Conservation (phyloP, 2,797 vertebrate species). For the Pantherophis vulpinus region DNA sequence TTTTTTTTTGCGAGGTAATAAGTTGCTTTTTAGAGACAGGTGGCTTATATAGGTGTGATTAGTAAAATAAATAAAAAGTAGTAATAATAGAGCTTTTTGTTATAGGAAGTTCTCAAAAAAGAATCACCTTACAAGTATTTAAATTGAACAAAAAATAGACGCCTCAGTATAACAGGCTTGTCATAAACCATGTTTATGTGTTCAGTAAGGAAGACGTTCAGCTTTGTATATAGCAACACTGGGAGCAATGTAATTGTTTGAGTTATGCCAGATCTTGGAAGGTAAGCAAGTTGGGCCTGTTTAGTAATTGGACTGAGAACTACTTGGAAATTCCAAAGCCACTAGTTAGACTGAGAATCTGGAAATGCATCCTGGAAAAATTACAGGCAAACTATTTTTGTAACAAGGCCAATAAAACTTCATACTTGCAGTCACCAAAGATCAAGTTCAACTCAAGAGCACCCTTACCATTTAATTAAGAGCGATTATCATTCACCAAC, state of each 20-base stretch:
- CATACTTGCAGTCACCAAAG: not conserved
- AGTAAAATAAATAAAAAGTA: not conserved
- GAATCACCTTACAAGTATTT: not conserved
- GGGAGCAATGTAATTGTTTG: not conserved
- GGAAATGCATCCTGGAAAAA: not conserved
- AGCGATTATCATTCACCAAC: not conserved
- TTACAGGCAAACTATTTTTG: not conserved
- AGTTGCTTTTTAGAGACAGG: not conserved
- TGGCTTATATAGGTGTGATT: not conserved
- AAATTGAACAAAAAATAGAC: not conserved
- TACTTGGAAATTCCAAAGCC: not conserved
- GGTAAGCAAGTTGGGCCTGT: not conserved
- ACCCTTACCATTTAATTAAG: not conserved
- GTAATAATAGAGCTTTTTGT: not conserved
- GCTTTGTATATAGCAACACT: slow-evolving; percentile 52
- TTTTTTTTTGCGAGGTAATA: not conserved
- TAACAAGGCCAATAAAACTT: not conserved
- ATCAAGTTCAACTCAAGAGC: not conserved
- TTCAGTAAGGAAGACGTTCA: slow-evolving; percentile 37
- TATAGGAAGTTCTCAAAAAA: not conserved
- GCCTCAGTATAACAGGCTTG: not conserved
- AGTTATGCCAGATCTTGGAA: not conserved
- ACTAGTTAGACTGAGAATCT: not conserved
- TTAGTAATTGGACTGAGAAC: not conserved
- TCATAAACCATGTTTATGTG: slow-evolving; percentile 21